Evolutionary conservation across 2,888 invertebrate species (phyloP), one percentile per base, ranked within the genome.

Genomic region (Acholoe squamosa): DNA sequence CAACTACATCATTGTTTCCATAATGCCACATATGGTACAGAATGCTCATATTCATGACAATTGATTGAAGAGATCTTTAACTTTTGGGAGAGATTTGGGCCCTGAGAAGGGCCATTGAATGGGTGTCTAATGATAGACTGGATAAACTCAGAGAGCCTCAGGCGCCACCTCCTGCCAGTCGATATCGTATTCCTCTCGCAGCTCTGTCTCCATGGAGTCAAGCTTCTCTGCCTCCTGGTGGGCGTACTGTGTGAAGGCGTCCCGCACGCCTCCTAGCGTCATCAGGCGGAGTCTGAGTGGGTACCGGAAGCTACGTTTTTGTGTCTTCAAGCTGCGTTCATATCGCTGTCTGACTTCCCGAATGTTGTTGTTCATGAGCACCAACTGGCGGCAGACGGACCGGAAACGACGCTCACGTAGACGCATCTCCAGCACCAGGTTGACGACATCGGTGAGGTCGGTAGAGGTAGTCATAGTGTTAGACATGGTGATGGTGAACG

Each of bases 331-430:
- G 16, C 34, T 16, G 43, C 80, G 80, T 25, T 80, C n/a, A 43
- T 34, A 80, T 7, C 80, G 80, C 34, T 19, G 19, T 19, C n/a
- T 33, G 34, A 80, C 80, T 7, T 19, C 19, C 34, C 80, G 80
- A 43, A 80, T 80, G 34, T 80, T 19, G 80, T 80, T 80, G 43
- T 80, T 80, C 80, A 80, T 80, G 22, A 34, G 80, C 34, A 80
- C 43, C 80, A 80, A n/a, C 80, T 80, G 80, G 80, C 80, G 80
- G 80, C 80, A 80, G 80, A 80, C n/a, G 43, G 33, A n/a, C 80
- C 34, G 33, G 80, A 80, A 80, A 43, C 43, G 80, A 22, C 34
- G 33, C 0, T 80, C 80, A 19, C 43, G 19, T 12, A 33, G 33
- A 16, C 19, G 33, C 33, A 80, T 80, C 43, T 80, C 80, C 28